Percentiles rank a stretch among this genome's conserved stretches.
phyloP scores from a whole-genome alignment of 2,113 vertebrate species.

The Polyodon spathula region DNA sequence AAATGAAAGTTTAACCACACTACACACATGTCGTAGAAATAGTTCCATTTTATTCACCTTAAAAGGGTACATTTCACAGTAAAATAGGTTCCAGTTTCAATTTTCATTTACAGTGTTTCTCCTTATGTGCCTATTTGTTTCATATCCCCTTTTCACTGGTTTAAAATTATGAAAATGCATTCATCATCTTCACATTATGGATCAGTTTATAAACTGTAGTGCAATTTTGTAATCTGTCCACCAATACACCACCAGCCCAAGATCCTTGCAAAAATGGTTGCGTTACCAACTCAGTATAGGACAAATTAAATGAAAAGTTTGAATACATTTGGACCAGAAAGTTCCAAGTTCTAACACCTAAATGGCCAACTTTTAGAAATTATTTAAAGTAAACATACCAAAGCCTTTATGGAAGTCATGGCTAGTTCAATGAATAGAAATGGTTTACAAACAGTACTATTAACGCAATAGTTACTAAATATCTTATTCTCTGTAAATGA shows the following conservation, averaged over 20 bases:
- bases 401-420: too few species aligned
- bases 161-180: too few species aligned
- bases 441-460: too few species aligned
- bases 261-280: slow-evolving; percentile 61
- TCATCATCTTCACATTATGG: background rate
- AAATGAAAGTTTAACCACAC: background rate
- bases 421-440: too few species aligned
- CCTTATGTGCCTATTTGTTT: slow-evolving; percentile 32
- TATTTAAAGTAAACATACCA: background rate
- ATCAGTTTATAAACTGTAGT: background rate
- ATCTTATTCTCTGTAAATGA: too few species aligned
- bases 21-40: slow-evolving; percentile 1
- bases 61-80: slow-evolving; percentile 28
- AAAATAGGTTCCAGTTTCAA: too few species aligned
- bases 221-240: slow-evolving; percentile 29
- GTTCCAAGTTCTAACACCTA: too few species aligned
- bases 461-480: too few species aligned
- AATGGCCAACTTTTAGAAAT: background rate
- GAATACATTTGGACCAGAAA: background rate
- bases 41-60: background rate
- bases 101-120: too few species aligned
- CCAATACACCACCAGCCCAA: slow-evolving; percentile 51
- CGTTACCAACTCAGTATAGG: slow-evolving; percentile 33
- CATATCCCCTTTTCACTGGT: slow-evolving; percentile 13
- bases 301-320: background rate